These are phyloP conservation scores for Drosophila micromelanica DNA, from an alignment of 1,140 invertebrate species.

Conservation along the genomic window DNA sequence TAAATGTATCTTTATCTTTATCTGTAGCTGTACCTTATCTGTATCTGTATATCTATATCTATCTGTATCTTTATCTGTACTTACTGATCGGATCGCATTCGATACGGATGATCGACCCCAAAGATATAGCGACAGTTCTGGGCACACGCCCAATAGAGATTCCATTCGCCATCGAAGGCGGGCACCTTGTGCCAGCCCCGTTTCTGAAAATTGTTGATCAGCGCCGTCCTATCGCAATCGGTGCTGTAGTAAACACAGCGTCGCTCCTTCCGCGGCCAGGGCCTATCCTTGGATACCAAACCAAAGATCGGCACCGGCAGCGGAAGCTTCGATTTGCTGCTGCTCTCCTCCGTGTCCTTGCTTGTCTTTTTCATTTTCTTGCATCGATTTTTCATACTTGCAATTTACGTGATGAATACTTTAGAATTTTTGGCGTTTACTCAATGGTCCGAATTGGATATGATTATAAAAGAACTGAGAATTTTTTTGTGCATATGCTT, in stretches of 20 bases:
- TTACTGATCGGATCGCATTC: slow-evolving; percentile 75
- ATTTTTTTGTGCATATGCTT: slow-evolving; percentile 31
- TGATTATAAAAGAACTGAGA: slow-evolving; percentile 6
- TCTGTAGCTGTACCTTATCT: no score
- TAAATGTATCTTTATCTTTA: no score
- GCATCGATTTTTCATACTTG: slow-evolving; percentile 18
- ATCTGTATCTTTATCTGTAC: slow-evolving; percentile 10
- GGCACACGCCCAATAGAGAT: slow-evolving; percentile 67
- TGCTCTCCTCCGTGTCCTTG: background rate
- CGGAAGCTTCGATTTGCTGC: slow-evolving; percentile 14
- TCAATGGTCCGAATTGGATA: background rate
- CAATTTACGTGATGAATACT: slow-evolving; percentile 4
- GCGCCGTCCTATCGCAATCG: slow-evolving; percentile 56
- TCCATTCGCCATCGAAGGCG: slow-evolving; percentile 60
- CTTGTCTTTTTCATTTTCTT: slow-evolving; percentile 13
- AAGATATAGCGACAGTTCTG: slow-evolving; percentile 73
- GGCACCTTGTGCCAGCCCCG: slow-evolving; percentile 62
- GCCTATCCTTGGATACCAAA: slow-evolving; percentile 8
- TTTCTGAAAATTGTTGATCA: slow-evolving; percentile 59
- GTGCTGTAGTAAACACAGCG: slow-evolving; percentile 54
- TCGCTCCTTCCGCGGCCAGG: slow-evolving; percentile 5
- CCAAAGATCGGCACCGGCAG: slow-evolving; percentile 26
- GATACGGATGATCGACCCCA: slow-evolving; percentile 69
- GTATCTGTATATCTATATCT: no score
- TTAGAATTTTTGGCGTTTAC: slow-evolving; percentile 29